Evolutionary conservation across 1,140 invertebrate genomes (phyloP), one percentile per base, ranked within the genome.

Genomic region (Lasioglossum albipes): DNA sequence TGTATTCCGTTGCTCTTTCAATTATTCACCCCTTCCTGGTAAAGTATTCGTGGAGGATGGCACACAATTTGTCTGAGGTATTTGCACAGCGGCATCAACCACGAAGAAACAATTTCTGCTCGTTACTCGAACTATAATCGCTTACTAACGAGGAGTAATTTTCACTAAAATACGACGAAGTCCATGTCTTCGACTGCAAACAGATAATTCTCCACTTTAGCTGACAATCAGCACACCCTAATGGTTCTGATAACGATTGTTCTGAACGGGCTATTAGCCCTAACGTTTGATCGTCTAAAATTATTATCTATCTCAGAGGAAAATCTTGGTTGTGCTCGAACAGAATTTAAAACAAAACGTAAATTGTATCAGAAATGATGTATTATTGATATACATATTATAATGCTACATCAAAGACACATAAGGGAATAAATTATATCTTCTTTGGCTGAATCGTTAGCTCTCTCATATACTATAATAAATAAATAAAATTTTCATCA

Each of bases 41-140:
- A 12, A 18, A 52, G 13, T 52, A 70, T 62, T 70, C 75, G 61
- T 9, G 10, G 12, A 10, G 27, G 4, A 3, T 49, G 27, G 22
- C 22, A 52, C 68, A 59, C 69, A 77, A 27, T 49, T 49, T 31
- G 12, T 61, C 69, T 18, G 20, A 36, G 12, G 7, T 42, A 45
- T 78, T 36, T 36, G 7, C 20, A 42, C 6, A 22, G 27, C 20
- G 64, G 49, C n/a, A 20, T 49, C 22, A n/a, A 2, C 12, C 27
- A n/a, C 31, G 76, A 42, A n/a, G 7, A 70, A 77, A 62, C 54
- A 62, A 70, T 62, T 59, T 18, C 20, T 52, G 75, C 67, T 77
- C 67, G n/a, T 77, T 76, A 76, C 6, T 20, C 2, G 18, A 61
- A 68, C 42, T 36, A 41, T 45, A 64, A 64, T 72, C 31, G 45